Conservation (phyloP, 2,797 vertebrate genomes). For the Sebastes kiyomatsui region DNA sequence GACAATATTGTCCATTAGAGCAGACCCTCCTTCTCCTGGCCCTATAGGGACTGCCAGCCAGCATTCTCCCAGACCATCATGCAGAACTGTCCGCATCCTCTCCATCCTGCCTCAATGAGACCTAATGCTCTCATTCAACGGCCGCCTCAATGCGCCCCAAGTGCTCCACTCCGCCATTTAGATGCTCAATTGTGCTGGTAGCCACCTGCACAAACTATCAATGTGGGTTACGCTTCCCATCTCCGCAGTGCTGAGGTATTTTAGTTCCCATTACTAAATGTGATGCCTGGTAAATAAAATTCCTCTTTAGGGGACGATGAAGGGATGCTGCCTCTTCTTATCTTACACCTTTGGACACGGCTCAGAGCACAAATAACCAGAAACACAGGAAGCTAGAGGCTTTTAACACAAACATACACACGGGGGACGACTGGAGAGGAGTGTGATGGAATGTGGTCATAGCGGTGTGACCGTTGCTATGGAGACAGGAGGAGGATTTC, state of each 20-base stretch:
- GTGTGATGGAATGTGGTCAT: constrained; percentile 57
- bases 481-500: constrained; percentile 68
- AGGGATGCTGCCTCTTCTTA: neutral
- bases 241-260: neutral
- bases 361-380: neutral
- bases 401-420: constrained; percentile 6
- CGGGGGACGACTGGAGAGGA: constrained; percentile 30
- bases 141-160: neutral
- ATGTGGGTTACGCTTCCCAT: neutral
- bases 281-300: neutral
- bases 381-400: constrained; percentile 2
- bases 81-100: constrained; percentile 10
- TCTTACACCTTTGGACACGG: constrained; percentile 4
- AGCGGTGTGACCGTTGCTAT: constrained; percentile 65
- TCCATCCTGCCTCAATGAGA: constrained; percentile 27
- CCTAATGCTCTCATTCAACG: neutral
- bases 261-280: neutral
- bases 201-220: constrained; percentile 39
- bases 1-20: neutral
- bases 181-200: constrained; percentile 22
- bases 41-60: neutral
- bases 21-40: neutral
- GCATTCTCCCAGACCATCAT: neutral
- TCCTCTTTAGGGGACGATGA: neutral
- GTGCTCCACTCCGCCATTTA: constrained; percentile 24